Base-by-base conservation (phyloP, 2,888 invertebrate genomes). In the Chorisops tibialis region DNA sequence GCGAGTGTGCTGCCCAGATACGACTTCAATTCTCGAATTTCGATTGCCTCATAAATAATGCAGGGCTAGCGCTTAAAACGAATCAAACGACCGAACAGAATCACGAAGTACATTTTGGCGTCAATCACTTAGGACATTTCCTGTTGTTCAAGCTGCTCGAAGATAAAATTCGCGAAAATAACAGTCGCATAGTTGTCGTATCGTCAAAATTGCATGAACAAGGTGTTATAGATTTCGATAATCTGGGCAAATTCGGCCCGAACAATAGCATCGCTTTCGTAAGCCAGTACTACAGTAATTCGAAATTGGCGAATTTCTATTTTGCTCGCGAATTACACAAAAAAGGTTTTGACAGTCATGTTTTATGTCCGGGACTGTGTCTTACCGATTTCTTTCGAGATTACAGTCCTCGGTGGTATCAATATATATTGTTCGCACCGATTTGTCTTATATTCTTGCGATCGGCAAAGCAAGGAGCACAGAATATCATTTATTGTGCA, bases 51-150 rank as follows among this genome's bases (percentile, higher is more conserved):
- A 85, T 92, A 49, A 89, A 90, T 75, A 93, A 93, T 76, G 92
- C 91, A 3, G 93, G 93, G 0, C 85, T 93, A 0, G 84, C 81
- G 16, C 81, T 85, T 22, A 88, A 87, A 0, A 72, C 84, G 18
- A 76, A 80, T 2, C 73, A 79, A 67, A 82, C 82, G 68, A 89
- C 89, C 1, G 80, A 82, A 69, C 87, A 92, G 72, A 88, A 88
- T 1, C 87, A 87, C 72, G 92, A 93, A 78, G 83, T 89, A 65
- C 89, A 92, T 74, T 85, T 91, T 68, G 91, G 89, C 12, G 86
- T 89, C 0, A 93, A 93, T 74, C 88, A 93, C 73, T 79, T 93
- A 65, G 91, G 91, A 0, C 95, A 93, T 72, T 95, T 93, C 74
- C 81, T 91, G 56, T 79, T 96, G n/a, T 93, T 93, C 1, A 87